These are phyloP conservation scores for Pardosa pseudoannulata DNA, from an alignment of 2,888 invertebrate genomes.

Conservation along the genomic window DNA sequence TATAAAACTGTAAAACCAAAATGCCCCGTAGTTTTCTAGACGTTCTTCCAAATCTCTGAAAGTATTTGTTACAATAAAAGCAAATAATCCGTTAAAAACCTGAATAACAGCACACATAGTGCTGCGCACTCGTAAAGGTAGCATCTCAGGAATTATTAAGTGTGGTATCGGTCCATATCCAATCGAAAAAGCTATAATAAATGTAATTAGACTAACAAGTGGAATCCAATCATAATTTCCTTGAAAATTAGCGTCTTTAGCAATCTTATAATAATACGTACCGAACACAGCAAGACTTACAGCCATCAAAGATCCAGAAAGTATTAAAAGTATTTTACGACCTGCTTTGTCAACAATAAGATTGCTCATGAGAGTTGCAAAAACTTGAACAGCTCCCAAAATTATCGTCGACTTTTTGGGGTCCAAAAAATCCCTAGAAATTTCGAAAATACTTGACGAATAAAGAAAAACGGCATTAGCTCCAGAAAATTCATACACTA, in stretches of 20 bases:
- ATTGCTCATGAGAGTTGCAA: slow-evolving; percentile 91
- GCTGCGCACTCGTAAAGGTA: slow-evolving; percentile 90
- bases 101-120: slow-evolving; percentile 92
- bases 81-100: slow-evolving; percentile 92
- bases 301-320: slow-evolving; percentile 82
- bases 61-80: slow-evolving; percentile 91
- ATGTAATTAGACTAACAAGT: slow-evolving; percentile 87
- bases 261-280: slow-evolving; percentile 82
- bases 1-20: slow-evolving; percentile 88
- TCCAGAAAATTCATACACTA: slow-evolving; percentile 95
- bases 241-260: slow-evolving; percentile 75
- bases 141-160: slow-evolving; percentile 93
- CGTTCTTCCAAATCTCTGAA: slow-evolving; percentile 79
- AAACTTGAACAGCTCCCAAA: slow-evolving; percentile 91
- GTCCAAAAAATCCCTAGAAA: slow-evolving; percentile 88
- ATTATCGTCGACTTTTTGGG: slow-evolving; percentile 88
- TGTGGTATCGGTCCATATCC: slow-evolving; percentile 91
- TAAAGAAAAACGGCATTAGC: slow-evolving; percentile 98
- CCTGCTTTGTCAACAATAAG: slow-evolving; percentile 93
- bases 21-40: slow-evolving; percentile 76
- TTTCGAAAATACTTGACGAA: slow-evolving; percentile 88
- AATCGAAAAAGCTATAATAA: slow-evolving; percentile 90
- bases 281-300: slow-evolving; percentile 87
- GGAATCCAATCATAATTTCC: slow-evolving; percentile 83
- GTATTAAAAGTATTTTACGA: slow-evolving; percentile 89